Base-by-base conservation (phyloP, 2,797 vertebrate species). In the Fistularia tabacaria region DNA sequence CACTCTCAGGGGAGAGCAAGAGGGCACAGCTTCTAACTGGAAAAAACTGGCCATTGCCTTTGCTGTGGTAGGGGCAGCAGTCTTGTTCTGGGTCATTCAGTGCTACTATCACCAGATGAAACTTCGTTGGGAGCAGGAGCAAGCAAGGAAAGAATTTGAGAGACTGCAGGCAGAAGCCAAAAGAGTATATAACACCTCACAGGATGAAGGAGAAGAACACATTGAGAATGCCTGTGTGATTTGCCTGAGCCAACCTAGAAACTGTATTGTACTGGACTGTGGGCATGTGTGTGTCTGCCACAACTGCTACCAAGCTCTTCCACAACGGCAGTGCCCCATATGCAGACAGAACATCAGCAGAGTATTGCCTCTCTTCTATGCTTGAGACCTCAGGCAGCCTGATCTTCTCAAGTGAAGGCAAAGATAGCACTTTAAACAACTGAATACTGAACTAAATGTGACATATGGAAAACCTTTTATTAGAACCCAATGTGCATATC, bases 211-310 rank as follows among this genome's bases (percentile, higher is more conserved):
- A 0, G 82, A 71, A 0, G 57, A 61, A 3, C 14, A 9, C 0
- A 15, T 53, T 0, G 86, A 87, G 53, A 91, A 91, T 0, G 45
- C 72, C 0, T 96, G 94, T 0, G 86, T 95, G 51, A 86, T 95
- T 56, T 95, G 94, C 82, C 79, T 94, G 62, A 74, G 45, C 0
- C 87, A 66, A 46, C 90, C 88, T 7, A 90, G 93, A 1, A 79
- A 90, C 65, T 95, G 93, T 0, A 89, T 94, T 37, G 76, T 95
- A 39, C 70, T 96, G 70, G 74, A 93, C 57, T 95, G 93, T 0
- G 94, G 93, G 39, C 94, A 96, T 9, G 90, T 94, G 15, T 95
- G 94, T 84, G 94, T 93, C 82, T 95, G 94, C 82, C 86, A 88
- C 63, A 71, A 46, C 50, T 96, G 94, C 84, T 94, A 90, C 76